These are phyloP conservation scores for Eugnorisma glareosa DNA, from an alignment of 2,888 invertebrate species.

Conservation along the genomic window DNA sequence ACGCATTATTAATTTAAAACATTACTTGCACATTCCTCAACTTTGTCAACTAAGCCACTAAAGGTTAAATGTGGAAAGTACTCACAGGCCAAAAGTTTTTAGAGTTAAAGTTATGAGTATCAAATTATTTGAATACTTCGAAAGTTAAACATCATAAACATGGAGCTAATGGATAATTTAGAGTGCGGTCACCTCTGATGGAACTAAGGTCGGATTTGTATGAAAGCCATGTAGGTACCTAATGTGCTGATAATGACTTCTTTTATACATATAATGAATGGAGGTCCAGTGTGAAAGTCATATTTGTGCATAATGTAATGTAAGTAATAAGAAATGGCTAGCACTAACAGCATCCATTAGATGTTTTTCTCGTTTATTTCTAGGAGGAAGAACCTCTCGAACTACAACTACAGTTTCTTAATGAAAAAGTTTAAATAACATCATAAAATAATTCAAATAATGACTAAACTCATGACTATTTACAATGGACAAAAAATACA, in stretches of 20 bases:
- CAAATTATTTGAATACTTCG: constrained; percentile 57
- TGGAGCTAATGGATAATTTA: constrained; percentile 62
- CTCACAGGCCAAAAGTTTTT: constrained; percentile 19
- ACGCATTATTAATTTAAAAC: constrained; percentile 14
- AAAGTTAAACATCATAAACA: constrained; percentile 65
- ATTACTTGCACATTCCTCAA: constrained; percentile 18
- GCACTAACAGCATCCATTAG: constrained; percentile 22
- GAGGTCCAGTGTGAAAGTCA: constrained; percentile 57
- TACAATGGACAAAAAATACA: constrained; percentile 54
- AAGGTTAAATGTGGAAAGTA: constrained; percentile 14
- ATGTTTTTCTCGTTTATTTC: constrained; percentile 26
- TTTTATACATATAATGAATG: constrained; percentile 56
- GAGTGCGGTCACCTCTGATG: constrained; percentile 48
- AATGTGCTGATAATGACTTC: constrained; percentile 56
- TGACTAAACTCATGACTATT: constrained; percentile 46
- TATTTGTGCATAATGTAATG: constrained; percentile 39
- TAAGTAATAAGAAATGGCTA: constrained; percentile 25
- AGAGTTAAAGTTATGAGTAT: constrained; percentile 15
- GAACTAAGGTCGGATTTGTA: constrained; percentile 49
- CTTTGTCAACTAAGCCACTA: constrained; percentile 18
- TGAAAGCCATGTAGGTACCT: constrained; percentile 52
- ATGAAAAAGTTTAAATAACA: constrained; percentile 54
- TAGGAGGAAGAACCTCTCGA: constrained; percentile 13
- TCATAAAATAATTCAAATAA: constrained; percentile 50
- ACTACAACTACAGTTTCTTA: constrained; percentile 29